phyloP scores from a whole-genome alignment of 2,113 vertebrate species.

The Pitta sordida region DNA sequence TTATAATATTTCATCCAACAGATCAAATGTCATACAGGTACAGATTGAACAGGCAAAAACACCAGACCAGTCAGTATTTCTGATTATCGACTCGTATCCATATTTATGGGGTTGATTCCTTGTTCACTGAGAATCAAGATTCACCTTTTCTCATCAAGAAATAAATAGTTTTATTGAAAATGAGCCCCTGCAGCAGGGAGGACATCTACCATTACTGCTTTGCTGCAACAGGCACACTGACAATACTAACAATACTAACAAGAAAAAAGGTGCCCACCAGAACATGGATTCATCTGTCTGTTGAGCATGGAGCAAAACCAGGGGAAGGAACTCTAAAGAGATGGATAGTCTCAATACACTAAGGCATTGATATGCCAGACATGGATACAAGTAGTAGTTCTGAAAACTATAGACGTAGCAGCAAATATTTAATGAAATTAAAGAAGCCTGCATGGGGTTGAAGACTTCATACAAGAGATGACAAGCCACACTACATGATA shows the following conservation, averaged over 20 bases:
- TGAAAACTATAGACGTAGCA: neutral
- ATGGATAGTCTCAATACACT: neutral
- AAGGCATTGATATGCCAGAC: neutral
- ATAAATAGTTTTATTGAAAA: neutral
- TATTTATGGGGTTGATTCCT: neutral
- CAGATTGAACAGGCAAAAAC: neutral
- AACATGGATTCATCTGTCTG: neutral
- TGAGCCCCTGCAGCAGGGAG: neutral
- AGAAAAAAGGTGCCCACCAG: neutral
- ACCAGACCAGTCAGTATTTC: neutral
- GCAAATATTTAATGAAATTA: neutral
- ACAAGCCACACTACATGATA: neutral
- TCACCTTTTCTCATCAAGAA: neutral
- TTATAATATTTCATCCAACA: constrained; percentile 16
- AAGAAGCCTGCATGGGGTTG: neutral
- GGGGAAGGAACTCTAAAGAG: neutral
- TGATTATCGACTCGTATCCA: neutral
- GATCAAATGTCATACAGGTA: neutral
- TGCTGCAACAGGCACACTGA: neutral
- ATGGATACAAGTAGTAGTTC: neutral
- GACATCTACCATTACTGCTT: neutral
- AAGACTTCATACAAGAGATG: neutral
- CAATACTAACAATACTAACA: neutral
- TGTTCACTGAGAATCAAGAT: neutral
- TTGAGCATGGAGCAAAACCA: neutral